Conservation (phyloP, 1,140 invertebrate species). For the Papilio glaucus region DNA sequence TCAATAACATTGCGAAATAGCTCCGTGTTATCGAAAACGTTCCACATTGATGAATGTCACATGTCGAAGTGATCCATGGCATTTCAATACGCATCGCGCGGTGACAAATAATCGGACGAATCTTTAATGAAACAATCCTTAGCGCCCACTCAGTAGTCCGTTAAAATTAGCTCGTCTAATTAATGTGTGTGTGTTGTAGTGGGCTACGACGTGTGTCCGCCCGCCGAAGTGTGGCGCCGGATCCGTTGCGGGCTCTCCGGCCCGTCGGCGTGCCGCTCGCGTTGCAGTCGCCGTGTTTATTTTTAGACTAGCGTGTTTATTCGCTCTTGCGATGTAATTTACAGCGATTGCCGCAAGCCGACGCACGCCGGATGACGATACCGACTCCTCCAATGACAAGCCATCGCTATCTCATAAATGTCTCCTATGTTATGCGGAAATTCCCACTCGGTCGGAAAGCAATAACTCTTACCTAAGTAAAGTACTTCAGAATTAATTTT, state of each 20-base stretch:
- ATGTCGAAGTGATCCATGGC: background rate
- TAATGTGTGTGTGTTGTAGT: constrained; percentile 41
- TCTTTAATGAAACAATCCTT: constrained; percentile 46
- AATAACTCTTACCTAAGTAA: constrained; percentile 73
- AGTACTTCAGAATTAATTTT: constrained; percentile 55
- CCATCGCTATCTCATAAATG: constrained; percentile 76
- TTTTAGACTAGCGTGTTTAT: constrained; percentile 77
- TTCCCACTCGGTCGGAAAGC: constrained; percentile 59
- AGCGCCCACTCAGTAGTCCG: constrained; percentile 50
- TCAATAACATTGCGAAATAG: constrained; percentile 11
- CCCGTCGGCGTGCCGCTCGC: constrained; percentile 72
- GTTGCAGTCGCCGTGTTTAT: constrained; percentile 74
- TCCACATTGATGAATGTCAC: constrained; percentile 5
- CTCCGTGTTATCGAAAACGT: constrained; percentile 1
- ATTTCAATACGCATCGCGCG: constrained; percentile 21
- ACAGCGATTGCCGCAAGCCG: constrained; percentile 72
- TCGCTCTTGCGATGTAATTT: constrained; percentile 77
- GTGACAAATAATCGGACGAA: constrained; percentile 41
- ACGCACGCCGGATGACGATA: constrained; percentile 70
- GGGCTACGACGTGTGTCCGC: constrained; percentile 53
- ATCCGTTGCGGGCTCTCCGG: constrained; percentile 58
- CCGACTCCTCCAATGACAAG: constrained; percentile 69
- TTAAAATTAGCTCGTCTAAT: constrained; percentile 64
- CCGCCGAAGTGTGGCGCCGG: constrained; percentile 58
- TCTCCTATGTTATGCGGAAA: constrained; percentile 71